phyloP scores from a whole-genome alignment of 2,888 invertebrate species.

The Pharmacophagus antenor region DNA sequence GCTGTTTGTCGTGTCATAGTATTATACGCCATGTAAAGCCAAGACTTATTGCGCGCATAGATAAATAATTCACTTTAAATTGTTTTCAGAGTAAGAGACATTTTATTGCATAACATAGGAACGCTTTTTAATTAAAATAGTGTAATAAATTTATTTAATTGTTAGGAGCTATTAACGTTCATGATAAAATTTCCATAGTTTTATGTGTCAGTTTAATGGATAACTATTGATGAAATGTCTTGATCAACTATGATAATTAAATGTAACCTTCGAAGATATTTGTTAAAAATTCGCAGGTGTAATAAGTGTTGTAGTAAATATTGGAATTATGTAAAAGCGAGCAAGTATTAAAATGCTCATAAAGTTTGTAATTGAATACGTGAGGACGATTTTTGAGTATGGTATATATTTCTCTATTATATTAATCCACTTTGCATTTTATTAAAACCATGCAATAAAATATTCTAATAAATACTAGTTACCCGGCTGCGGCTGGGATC shows the following conservation, averaged over 20 bases:
- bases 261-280: too few species aligned
- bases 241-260: slow-evolving; percentile 6
- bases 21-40: slow-evolving; percentile 78
- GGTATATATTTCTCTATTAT: slow-evolving; percentile 13
- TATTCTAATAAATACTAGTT: slow-evolving; percentile 28
- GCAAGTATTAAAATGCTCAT: too few species aligned
- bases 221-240: slow-evolving; percentile 42
- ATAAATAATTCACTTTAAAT: slow-evolving; percentile 75
- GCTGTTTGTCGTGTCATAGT: slow-evolving; percentile 80
- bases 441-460: slow-evolving; percentile 47
- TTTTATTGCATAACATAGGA: slow-evolving; percentile 66
- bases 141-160: slow-evolving; percentile 55
- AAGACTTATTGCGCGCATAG: slow-evolving; percentile 70
- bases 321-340: too few species aligned
- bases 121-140: slow-evolving; percentile 61
- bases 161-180: slow-evolving; percentile 55
- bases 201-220: slow-evolving; percentile 53
- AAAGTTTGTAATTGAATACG: slow-evolving; percentile 58
- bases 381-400: slow-evolving; percentile 47
- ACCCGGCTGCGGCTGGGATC: slow-evolving; percentile 25
- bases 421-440: slow-evolving; percentile 61
- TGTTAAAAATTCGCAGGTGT: too few species aligned
- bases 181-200: slow-evolving; percentile 48
- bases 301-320: too few species aligned
- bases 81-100: slow-evolving; percentile 65